Conservation (phyloP, 2,888 invertebrate species). For the Sphaerophoria rueppellii region DNA sequence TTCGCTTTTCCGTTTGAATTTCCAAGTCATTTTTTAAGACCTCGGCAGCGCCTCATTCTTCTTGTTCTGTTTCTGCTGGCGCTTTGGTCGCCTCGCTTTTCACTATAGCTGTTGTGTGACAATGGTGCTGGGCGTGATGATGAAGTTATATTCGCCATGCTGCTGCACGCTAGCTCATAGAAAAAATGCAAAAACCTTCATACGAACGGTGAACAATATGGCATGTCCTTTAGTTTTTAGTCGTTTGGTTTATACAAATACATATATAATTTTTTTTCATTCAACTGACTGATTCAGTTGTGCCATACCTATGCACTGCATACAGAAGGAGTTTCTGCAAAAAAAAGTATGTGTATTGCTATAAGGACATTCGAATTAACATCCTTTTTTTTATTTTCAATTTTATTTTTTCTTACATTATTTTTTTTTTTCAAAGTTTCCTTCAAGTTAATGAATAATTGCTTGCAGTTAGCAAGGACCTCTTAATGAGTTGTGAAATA, state of each 20-base stretch:
- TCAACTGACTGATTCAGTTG: constrained; percentile 73
- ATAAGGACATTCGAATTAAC: constrained; percentile 72
- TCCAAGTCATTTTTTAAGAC: constrained; percentile 53
- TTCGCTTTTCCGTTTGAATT: constrained; percentile 64
- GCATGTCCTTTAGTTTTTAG: constrained; percentile 71
- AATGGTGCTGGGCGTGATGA: constrained; percentile 72
- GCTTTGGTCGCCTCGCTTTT: constrained; percentile 26
- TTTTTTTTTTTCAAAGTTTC: constrained; percentile 65
- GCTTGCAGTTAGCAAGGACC: constrained; percentile 78
- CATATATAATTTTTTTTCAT: constrained; percentile 38
- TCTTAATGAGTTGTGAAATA: constrained; percentile 73
- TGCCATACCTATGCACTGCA: constrained; percentile 70
- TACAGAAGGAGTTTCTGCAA: constrained; percentile 68
- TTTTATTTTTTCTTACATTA: constrained; percentile 21
- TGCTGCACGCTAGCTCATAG: constrained; percentile 44
- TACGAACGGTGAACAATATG: constrained; percentile 71
- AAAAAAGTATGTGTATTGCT: constrained; percentile 67
- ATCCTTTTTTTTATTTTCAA: constrained; percentile 60
- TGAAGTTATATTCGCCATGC: constrained; percentile 71
- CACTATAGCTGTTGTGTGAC: constrained; percentile 69
- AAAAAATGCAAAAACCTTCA: constrained; percentile 69
- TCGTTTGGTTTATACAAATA: constrained; percentile 52
- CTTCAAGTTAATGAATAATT: constrained; percentile 80
- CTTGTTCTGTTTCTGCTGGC: neutral
- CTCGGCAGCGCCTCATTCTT: constrained; percentile 16